Evolutionary conservation across 1,140 invertebrate genomes (phyloP), one percentile per base, ranked within the genome.

Genomic region (Pseudoatta argentina): DNA sequence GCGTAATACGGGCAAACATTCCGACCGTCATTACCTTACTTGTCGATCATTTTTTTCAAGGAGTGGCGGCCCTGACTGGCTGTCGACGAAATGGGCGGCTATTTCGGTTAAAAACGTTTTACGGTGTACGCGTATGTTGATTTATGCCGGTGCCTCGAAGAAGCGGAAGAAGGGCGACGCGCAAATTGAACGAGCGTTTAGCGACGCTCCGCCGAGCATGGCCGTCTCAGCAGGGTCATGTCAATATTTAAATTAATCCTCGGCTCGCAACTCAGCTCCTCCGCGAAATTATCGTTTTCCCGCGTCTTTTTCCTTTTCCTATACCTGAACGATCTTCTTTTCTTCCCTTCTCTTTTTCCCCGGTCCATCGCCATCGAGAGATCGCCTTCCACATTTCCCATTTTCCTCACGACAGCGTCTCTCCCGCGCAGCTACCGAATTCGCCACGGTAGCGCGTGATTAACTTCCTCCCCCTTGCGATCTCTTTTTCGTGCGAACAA

Each of bases 211-310:
- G 88, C 44, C 88, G 85, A 89, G 88, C 88, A 67, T 89, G 87
- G 85, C 85, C 87, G 71, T 39, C 88, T 87, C 77, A 51, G 85
- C 88, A 89, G 88, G 88, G 88, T 89, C 88, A 83, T 89, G 88
- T 89, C 88, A 89, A 89, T 89, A 89, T 89, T 89, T 89, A 89
- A 89, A 89, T 89, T 89, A 89, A 89, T 89, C 88, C 88, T 81
- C 76, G 87, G 83, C 76, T 44, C 57, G 55, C 64, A 5, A 66
- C 64, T 44, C 63, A 18, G n/a, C 21, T 51, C 18, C 39, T 51
- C 34, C 48, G 48, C 48, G 79, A 78, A 88, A 86, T 89, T 89
- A 89, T 89, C 85, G 72, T 81, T 85, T 81, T 81, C 48, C 30
- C 76, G 64, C 64, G 61, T 27, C 71, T 21, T 39, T 64, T 63